Base-by-base conservation (phyloP, 2,113 vertebrate genomes). In the Xenus cinereus region DNA sequence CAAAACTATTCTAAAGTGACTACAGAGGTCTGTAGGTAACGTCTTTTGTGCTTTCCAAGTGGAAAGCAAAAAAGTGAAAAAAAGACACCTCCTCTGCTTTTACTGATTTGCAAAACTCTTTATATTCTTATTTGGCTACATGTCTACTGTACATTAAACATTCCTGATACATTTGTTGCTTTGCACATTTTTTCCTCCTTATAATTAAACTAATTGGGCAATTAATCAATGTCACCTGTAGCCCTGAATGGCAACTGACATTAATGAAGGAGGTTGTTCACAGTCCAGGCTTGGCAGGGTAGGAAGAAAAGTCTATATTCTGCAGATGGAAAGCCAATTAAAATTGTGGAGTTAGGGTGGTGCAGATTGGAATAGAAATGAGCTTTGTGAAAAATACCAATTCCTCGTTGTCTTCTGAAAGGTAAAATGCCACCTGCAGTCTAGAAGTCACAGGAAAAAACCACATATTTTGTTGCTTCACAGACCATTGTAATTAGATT, bases 181-280 rank as follows among this genome's bases (percentile, higher is more conserved):
- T 89, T 91, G 13, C 18, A 89, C 50, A 77, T 94, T 50, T 95
- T 93, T 78, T 84, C 37, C n/a, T 95, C 54, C 74, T 79, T 54
- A 77, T 95, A 97, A 95, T 95, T 89, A 90, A 89, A 93, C 87
- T 96, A 95, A 96, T 86, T 95, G 73, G 87, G 90, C 62, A 89
- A 90, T 90, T 94, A 96, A 97, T 97, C 94, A 93, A 41, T 82
- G 92, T 79, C 37, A 64, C 50, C 62, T 81, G 57, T 77, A 90
- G 67, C 23, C n/a, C 75, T 91, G 87, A 96, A 88, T 86, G 89
- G 64, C 92, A 96, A 92, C 75, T 93, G 72, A 84, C 79, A 43
- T 64, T 95, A 93, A 94, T 86, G 82, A 88, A 95, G n/a, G 71
- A 84, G 57, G 53, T 60, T 94, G 83, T 57, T 96, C 53, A 10